These are phyloP conservation scores for Grallaria varia DNA, from an alignment of 2,113 vertebrate genomes.

Conservation along the genomic window DNA sequence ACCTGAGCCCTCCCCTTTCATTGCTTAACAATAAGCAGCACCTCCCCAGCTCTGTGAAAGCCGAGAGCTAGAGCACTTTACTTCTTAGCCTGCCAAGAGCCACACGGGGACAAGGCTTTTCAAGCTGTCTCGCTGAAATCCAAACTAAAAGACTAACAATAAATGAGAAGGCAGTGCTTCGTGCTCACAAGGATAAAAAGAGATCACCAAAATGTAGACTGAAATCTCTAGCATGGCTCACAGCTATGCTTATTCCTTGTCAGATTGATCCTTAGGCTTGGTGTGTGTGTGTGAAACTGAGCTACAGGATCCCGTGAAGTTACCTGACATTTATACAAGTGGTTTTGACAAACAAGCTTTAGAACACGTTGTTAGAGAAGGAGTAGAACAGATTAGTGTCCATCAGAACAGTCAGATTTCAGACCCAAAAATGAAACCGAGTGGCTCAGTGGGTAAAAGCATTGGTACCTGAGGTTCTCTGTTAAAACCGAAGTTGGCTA, in stretches of 20 bases:
- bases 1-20: conserved; percentile 70
- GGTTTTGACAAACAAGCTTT: neutral
- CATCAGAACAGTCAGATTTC: neutral
- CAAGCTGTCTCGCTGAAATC: conserved; percentile 62
- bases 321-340: neutral
- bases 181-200: neutral
- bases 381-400: neutral
- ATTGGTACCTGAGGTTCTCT: neutral
- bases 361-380: neutral
- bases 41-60: conserved; percentile 63
- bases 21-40: conserved; percentile 74
- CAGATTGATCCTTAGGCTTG: neutral
- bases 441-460: neutral
- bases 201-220: neutral
- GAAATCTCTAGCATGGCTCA: neutral
- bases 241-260: neutral
- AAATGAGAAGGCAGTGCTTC: conserved; percentile 30
- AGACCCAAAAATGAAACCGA: neutral
- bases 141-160: conserved; percentile 61
- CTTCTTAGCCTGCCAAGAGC: conserved; percentile 66
- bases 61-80: conserved; percentile 65
- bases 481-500: neutral
- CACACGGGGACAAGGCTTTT: conserved; percentile 68
- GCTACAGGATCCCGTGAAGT: neutral
- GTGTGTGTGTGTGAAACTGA: neutral